phyloP scores from a whole-genome alignment of 2,888 invertebrate species.

The Acanthococcus lagerstroemiae region DNA sequence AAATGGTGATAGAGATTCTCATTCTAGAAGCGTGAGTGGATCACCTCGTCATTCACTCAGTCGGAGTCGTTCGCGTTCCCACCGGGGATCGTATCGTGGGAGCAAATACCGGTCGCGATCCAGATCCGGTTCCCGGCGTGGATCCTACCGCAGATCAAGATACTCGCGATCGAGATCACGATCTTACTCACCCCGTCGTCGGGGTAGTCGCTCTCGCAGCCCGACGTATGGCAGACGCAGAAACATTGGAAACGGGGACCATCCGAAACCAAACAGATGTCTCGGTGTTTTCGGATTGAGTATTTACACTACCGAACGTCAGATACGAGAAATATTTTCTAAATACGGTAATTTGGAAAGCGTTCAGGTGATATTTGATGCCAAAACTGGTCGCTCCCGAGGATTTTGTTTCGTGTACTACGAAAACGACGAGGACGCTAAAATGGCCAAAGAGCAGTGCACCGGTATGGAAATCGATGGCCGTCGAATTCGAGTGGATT shows the following conservation, averaged over 20 bases:
- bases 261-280: conserved; percentile 78
- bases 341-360: conserved; percentile 87
- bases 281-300: conserved; percentile 92
- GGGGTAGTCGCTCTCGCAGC: conserved; percentile 16
- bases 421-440: conserved; percentile 76
- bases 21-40: conserved; percentile 15
- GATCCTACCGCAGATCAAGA: conserved; percentile 19
- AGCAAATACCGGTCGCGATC: conserved; percentile 17
- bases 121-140: neutral
- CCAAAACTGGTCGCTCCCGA: conserved; percentile 80
- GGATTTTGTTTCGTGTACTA: conserved; percentile 97
- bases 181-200: conserved; percentile 9
- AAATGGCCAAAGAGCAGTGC: conserved; percentile 85
- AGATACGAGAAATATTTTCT: conserved; percentile 82
- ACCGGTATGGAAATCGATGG: conserved; percentile 91
- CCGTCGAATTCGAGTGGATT: conserved; percentile 86
- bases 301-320: conserved; percentile 82
- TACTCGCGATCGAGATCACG: conserved; percentile 26
- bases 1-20: conserved; percentile 9
- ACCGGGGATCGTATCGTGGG: conserved; percentile 3
- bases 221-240: conserved; percentile 4
- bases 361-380: conserved; percentile 90
- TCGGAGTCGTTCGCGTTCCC: conserved; percentile 17
- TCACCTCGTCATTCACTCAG: conserved; percentile 11
- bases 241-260: conserved; percentile 46